Conservation (phyloP, 1,140 invertebrate genomes). For the Drosophila ogumai region DNA sequence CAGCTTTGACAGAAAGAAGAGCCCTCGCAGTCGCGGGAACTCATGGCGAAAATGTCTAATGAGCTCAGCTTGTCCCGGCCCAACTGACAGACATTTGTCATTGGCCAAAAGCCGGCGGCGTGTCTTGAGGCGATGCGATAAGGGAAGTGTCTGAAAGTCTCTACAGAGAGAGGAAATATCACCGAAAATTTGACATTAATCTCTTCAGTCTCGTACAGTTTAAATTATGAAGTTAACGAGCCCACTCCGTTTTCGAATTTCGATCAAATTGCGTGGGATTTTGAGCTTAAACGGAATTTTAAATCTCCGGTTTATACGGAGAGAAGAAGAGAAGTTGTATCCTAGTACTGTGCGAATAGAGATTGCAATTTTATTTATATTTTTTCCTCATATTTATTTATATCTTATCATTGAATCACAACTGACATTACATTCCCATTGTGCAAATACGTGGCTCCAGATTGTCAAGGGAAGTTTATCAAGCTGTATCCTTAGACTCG, state of each 20-base stretch:
- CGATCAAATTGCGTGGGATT: neutral
- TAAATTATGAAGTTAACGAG: slow-evolving; percentile 10
- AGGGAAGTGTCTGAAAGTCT: slow-evolving; percentile 30
- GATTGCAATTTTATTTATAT: too few relatives aligned
- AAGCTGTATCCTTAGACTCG: slow-evolving; percentile 14
- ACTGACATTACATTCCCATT: neutral
- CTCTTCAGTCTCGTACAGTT: slow-evolving; percentile 3
- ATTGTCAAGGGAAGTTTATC: slow-evolving; percentile 17
- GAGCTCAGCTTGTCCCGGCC: slow-evolving; percentile 61
- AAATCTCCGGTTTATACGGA: neutral
- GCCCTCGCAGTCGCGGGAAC: slow-evolving; percentile 1
- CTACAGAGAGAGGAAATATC: slow-evolving; percentile 12
- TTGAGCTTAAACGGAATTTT: neutral
- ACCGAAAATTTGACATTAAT: slow-evolving; percentile 24
- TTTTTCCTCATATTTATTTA: neutral
- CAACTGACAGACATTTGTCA: slow-evolving; percentile 73
- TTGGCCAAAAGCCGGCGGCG: slow-evolving; percentile 50
- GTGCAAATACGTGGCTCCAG: neutral
- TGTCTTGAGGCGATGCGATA: slow-evolving; percentile 51
- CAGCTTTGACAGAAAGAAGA: slow-evolving; percentile 46
- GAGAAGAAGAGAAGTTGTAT: neutral
- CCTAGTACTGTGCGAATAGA: neutral
- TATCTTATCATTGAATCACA: neutral
- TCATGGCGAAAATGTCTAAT: slow-evolving; percentile 62
- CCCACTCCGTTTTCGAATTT: neutral